A percentile compares a stretch with the other conserved stretches of the same genome.
Evolutionary conservation across 2,888 invertebrate genomes (phyloP).

Genomic region (Clitarchus hookeri): DNA sequence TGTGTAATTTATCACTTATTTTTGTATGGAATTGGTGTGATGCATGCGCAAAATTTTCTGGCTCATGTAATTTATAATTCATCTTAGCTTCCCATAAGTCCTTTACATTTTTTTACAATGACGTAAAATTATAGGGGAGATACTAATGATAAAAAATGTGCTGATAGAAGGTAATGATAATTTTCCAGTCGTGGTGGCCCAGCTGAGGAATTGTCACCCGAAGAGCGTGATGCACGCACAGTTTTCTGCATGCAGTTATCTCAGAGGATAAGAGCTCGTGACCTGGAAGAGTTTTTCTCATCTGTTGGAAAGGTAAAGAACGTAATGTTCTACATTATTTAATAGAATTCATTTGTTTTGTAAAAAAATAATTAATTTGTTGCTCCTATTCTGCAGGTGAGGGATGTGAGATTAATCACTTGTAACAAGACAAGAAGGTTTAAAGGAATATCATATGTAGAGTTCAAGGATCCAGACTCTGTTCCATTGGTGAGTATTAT

Average conservation of each 20-base stretch:
- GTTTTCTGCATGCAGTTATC: slow-evolving; percentile 99
- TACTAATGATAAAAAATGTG: no score
- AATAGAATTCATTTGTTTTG: background rate
- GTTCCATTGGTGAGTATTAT: slow-evolving; percentile 78
- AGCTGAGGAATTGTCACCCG: slow-evolving; percentile 81
- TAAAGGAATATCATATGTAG: slow-evolving; percentile 99
- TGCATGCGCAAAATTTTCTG: no score
- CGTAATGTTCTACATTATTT: background rate
- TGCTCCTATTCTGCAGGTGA: slow-evolving; percentile 54
- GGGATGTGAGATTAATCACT: slow-evolving; percentile 97
- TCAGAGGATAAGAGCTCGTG: slow-evolving; percentile 89
- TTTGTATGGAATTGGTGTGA: no score
- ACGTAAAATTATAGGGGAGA: no score
- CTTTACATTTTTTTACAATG: no score
- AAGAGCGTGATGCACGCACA: slow-evolving; percentile 97
- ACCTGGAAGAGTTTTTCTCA: slow-evolving; percentile 98
- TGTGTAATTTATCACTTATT: no score
- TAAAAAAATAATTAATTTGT: background rate
- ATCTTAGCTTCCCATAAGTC: no score
- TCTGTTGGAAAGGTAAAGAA: slow-evolving; percentile 89
- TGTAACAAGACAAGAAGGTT: slow-evolving; percentile 98
- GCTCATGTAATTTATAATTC: no score
- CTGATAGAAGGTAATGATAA: background rate
- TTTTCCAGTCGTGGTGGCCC: slow-evolving; percentile 56
- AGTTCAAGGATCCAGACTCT: slow-evolving; percentile 97